phyloP scores from a whole-genome alignment of 2,888 invertebrate genomes.

The Colostygia pectinataria region DNA sequence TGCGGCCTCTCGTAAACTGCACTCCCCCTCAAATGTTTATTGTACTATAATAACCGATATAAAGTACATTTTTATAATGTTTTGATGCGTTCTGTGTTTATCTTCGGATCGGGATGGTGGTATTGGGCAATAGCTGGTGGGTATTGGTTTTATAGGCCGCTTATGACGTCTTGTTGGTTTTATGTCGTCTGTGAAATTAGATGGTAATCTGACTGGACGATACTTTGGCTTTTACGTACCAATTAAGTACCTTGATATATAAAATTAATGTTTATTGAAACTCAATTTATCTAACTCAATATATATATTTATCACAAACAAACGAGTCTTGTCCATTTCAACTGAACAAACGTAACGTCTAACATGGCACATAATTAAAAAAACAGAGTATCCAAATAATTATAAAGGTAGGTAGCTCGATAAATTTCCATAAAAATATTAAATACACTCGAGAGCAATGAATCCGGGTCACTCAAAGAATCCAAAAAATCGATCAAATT shows the following conservation, averaged over 20 bases:
- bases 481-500: no score
- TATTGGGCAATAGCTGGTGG: slow-evolving; percentile 43
- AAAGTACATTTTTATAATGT: slow-evolving; percentile 68
- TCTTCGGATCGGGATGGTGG: slow-evolving; percentile 62
- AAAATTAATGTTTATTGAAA: not conserved
- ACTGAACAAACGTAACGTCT: no score
- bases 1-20: slow-evolving; percentile 46
- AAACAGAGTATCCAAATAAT: no score
- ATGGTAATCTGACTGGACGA: slow-evolving; percentile 23
- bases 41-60: slow-evolving; percentile 71
- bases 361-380: no score
- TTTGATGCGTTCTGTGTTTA: slow-evolving; percentile 70
- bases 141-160: slow-evolving; percentile 45
- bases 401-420: no score
- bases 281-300: not conserved
- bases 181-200: slow-evolving; percentile 27
- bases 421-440: no score
- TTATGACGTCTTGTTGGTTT: slow-evolving; percentile 32
- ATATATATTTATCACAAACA: no score
- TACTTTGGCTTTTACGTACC: slow-evolving; percentile 14
- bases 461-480: no score
- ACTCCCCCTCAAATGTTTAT: slow-evolving; percentile 56
- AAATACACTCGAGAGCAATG: no score
- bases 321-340: no score
- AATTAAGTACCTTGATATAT: slow-evolving; percentile 12